Evolutionary conservation across 1,140 invertebrate genomes (phyloP).

Genomic region (Chironomus striatipennis): DNA sequence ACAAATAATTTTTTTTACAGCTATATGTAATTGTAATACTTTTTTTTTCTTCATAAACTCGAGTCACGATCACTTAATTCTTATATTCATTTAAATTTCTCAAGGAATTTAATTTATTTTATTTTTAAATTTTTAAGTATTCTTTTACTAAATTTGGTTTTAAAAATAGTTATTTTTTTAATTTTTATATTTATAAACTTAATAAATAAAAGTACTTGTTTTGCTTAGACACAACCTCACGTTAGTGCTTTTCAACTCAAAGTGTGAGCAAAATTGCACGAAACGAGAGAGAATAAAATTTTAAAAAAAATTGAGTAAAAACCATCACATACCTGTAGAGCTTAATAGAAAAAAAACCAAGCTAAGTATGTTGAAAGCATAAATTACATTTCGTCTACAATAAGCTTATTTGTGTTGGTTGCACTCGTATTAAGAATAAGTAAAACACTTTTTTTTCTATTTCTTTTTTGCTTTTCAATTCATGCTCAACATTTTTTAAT

Average conservation of each 20-base stretch:
- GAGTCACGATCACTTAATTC: neutral
- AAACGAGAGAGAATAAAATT: too few species aligned
- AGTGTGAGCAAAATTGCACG: neutral
- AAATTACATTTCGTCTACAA: too few species aligned
- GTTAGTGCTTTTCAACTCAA: neutral
- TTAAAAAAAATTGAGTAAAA: too few species aligned
- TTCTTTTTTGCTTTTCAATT: too few species aligned
- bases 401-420: too few species aligned
- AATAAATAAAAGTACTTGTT: neutral
- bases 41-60: neutral
- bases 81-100: neutral
- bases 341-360: too few species aligned
- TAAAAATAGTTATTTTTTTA: neutral
- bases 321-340: too few species aligned
- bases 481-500: too few species aligned
- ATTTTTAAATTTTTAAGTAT: neutral
- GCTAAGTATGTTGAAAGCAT: too few species aligned
- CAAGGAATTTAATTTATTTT: neutral
- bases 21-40: neutral
- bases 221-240: neutral
- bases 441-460: too few species aligned
- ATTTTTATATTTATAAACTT: neutral
- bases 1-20: neutral
- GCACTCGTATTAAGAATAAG: too few species aligned
- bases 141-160: neutral